Evolutionary conservation across 2,797 vertebrate species (phyloP), one percentile per base, ranked within the genome.

Genomic region (Pampus argenteus): DNA sequence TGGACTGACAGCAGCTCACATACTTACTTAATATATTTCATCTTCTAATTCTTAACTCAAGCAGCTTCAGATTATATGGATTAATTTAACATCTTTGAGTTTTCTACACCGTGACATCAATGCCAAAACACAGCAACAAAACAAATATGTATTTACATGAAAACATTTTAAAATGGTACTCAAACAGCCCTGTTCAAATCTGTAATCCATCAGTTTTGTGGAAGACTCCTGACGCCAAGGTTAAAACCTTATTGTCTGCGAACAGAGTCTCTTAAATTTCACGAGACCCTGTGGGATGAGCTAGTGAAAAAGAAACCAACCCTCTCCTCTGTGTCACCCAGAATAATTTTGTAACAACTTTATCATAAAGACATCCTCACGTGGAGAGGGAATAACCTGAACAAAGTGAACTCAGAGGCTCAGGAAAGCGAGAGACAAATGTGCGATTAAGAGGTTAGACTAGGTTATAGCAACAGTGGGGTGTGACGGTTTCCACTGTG

Each of bases 181-280:
- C 65, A 58, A 78, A 81, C 25, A 62, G 31, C 44, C 6, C 55
- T 17, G 15, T 76, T 88, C 59, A 70, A 65, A 83, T 71, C 48
- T 79, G 65, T 20, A 70, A 77, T 69, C 66, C 71, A 74, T 82
- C 71, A 82, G 44, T 62, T 62, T 1, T 20, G 52, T 75, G 75
- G 38, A 76, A 75, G 83, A 83, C 83, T 76, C 66, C 75, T 73
- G 88, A 90, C 74, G 86, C 90, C 88, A 79, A 78, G 48, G 74
- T 85, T 86, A 72, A 86, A 83, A 71, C 70, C 68, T 65, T 22
- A 68, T 59, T 63, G 80, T 90, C 86, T 85, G 84, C 75, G 83
- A 85, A 29, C 57, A 57, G 72, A 69, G 68, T 61, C 75, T 89
- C 88, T 92, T 86, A 76, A 65, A 83, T 94, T 93, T 94, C 93